Conservation (phyloP, 2,113 vertebrate species). For the Hippocampus mohnikei region DNA sequence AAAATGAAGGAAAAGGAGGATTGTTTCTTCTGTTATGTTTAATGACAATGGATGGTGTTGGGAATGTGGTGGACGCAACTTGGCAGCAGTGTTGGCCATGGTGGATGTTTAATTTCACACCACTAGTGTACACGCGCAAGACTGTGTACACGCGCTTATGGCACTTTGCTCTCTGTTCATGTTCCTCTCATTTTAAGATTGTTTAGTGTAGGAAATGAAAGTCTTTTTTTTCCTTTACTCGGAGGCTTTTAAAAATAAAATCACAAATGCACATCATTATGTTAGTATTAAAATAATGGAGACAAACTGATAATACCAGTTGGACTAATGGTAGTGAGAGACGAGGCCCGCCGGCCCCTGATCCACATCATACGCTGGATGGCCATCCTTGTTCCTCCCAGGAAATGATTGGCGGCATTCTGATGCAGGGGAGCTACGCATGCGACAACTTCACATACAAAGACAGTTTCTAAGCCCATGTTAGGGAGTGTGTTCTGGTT, state of each 20-base stretch:
- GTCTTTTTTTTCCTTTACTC: conserved; percentile 32
- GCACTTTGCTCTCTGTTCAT: conserved; percentile 48
- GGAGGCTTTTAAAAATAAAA: conserved; percentile 66
- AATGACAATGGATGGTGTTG: conserved; percentile 26
- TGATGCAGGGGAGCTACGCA: neutral
- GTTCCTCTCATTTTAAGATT: conserved; percentile 53
- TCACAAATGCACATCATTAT: conserved; percentile 67
- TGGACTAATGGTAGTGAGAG: conserved; percentile 65
- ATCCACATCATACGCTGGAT: conserved; percentile 56
- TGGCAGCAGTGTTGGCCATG: neutral
- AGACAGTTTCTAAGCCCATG: neutral
- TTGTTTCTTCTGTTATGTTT: conserved; percentile 54
- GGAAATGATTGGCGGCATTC: conserved; percentile 22
- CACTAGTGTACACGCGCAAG: neutral
- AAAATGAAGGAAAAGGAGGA: conserved; percentile 33
- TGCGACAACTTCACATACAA: neutral
- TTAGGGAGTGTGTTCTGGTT: neutral
- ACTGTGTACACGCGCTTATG: conserved; percentile 19
- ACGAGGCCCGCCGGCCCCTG: conserved; percentile 55
- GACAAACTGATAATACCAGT: conserved; percentile 66
- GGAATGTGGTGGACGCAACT: neutral
- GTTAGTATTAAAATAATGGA: conserved; percentile 70
- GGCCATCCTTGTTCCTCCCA: conserved; percentile 45
- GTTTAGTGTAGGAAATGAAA: conserved; percentile 64
- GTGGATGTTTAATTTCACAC: neutral